Evolutionary conservation across 2,113 vertebrate species (phyloP).

Genomic region (Arvicanthis niloticus): DNA sequence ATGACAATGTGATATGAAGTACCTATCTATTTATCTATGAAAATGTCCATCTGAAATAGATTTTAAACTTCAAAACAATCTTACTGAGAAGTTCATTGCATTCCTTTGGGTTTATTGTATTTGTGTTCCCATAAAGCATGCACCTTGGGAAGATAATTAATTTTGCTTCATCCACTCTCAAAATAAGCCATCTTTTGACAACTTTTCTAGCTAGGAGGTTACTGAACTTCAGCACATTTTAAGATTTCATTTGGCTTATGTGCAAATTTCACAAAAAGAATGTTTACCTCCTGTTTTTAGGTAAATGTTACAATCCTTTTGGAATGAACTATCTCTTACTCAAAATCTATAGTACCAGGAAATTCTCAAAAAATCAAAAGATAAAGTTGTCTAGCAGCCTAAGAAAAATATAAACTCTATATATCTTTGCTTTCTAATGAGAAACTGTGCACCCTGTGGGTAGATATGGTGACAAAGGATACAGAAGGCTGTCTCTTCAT

Average conservation of each 20-base stretch:
- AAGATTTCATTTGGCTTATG: neutral
- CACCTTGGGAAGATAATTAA: neutral
- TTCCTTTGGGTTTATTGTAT: neutral
- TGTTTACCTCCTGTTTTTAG: constrained; percentile 15
- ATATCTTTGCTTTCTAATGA: constrained; percentile 20
- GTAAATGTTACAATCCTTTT: constrained; percentile 16
- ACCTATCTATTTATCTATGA: neutral
- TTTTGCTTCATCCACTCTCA: neutral
- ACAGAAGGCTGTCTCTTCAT: neutral
- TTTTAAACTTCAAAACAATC: neutral
- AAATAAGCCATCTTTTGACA: neutral
- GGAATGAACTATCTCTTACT: constrained; percentile 30
- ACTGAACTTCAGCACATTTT: neutral
- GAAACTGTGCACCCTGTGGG: neutral
- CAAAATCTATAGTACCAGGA: neutral
- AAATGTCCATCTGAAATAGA: neutral
- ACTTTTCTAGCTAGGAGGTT: neutral
- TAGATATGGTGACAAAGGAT: constrained; percentile 4
- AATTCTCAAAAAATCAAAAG: constrained; percentile 16
- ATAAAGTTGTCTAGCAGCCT: neutral
- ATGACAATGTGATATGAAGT: neutral
- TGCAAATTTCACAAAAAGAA: neutral
- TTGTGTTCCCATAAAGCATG: neutral
- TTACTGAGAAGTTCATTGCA: neutral
- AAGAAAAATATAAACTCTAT: constrained; percentile 12